phyloP scores from a whole-genome alignment of 2,113 vertebrate genomes.

The Amphiprion percula region DNA sequence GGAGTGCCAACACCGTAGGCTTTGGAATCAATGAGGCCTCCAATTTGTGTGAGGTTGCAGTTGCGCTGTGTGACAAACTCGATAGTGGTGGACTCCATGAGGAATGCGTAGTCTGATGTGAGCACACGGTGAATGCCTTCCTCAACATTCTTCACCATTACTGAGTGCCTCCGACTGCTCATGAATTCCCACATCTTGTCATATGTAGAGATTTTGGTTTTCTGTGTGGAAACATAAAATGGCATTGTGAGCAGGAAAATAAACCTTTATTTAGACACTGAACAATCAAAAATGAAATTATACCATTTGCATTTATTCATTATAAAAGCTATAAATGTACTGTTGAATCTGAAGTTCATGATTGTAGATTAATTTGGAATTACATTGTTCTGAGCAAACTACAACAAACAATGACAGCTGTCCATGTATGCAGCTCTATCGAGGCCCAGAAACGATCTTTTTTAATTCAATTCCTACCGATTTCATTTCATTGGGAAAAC shows the following conservation, averaged over 20 bases:
- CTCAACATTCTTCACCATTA: constrained; percentile 97
- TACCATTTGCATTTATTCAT: background rate
- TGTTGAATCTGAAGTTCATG: constrained; percentile 6
- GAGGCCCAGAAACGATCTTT: constrained; percentile 30
- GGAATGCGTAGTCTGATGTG: constrained; percentile 97
- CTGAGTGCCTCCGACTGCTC: constrained; percentile 96
- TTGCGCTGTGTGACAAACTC: constrained; percentile 97
- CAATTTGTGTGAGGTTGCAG: constrained; percentile 98
- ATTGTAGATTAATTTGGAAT: constrained; percentile 22
- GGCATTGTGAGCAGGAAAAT: background rate
- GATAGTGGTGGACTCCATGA: constrained; percentile 99
- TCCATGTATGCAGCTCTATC: constrained; percentile 5
- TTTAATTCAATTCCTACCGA: constrained; percentile 48
- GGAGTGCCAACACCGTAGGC: constrained; percentile 97
- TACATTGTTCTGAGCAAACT: background rate
- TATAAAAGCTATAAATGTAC: background rate
- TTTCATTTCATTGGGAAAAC: constrained; percentile 53
- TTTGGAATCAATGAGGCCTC: constrained; percentile 97
- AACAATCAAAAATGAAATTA: background rate
- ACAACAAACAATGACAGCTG: constrained; percentile 12
- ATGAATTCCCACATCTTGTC: constrained; percentile 99
- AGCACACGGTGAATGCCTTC: constrained; percentile 97
- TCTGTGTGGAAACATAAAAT: constrained; percentile 83
- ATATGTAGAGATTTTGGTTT: constrained; percentile 99
- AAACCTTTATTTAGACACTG: background rate